Evolutionary conservation across 2,113 vertebrate genomes (phyloP), one percentile per base, ranked within the genome.

Genomic region (Nerophis ophidion): DNA sequence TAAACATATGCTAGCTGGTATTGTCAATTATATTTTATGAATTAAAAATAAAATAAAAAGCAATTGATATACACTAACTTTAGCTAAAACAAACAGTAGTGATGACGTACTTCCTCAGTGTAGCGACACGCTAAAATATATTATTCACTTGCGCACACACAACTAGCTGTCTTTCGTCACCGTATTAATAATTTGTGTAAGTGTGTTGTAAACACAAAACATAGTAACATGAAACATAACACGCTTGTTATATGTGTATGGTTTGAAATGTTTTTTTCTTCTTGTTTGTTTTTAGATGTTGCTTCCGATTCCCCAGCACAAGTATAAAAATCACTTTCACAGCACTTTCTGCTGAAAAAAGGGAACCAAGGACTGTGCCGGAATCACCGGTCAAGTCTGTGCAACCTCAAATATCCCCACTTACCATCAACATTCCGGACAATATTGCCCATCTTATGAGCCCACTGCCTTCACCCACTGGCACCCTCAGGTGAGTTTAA

Each of bases 261-360:
- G 10, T 44, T 44, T 44, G 10, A 12, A 56, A 17, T 36, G 15
- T 6, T 6, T 4, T 42, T 15, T 14, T 34, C 26, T 46, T 12
- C 40, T 35, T n/a, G 61, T 26, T 54, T 10, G 33, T 49, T 15
- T 42, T n/a, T 56, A 99, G 96, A 81, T 99, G 97, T 89, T 98
- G 93, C 70, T 96, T 99, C 82, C 93, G 96, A 76, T 99, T 98
- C 82, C 96, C 96, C 70, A 99, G 97, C 91, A 99, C 97, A 75
- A 99, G 94, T 82, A 99, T 99, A 89, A 98, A 98, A 91, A 97
- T 99, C 83, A 98, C 94, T 1, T 99, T 99, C 85, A 98, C 95
- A 49, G 95, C 95, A 73, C 87, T 98, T 75, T 92, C 93, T 88
- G 93, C 78, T 50, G 94, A 94, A 75, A 95, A 93, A 84, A 93